Evolutionary conservation across 2,113 vertebrate genomes (phyloP).

Genomic region (Columba livia): DNA sequence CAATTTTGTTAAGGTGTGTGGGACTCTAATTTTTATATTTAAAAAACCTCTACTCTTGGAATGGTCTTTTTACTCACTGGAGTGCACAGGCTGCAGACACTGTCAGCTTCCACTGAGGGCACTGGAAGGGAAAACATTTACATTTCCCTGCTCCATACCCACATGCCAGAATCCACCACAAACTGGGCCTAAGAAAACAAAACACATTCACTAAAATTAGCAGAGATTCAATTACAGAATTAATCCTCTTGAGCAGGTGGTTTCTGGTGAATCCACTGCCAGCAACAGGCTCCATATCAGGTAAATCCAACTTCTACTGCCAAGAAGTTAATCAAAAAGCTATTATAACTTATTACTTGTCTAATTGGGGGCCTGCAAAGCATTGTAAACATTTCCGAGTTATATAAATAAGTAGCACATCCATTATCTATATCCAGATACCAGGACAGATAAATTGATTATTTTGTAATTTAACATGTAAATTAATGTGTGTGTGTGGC

Average conservation of each 20-base stretch:
- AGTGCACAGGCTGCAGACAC: background rate
- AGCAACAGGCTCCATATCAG: slow-evolving; percentile 39
- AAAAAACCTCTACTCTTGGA: background rate
- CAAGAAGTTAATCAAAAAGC: slow-evolving; percentile 66
- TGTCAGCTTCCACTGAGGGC: background rate
- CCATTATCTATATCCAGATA: slow-evolving; percentile 34
- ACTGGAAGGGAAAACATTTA: background rate
- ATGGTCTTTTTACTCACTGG: background rate
- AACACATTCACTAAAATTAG: slow-evolving; percentile 16
- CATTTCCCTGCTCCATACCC: background rate
- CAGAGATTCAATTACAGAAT: slow-evolving; percentile 56
- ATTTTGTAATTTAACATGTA: slow-evolving; percentile 19
- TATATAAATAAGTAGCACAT: background rate
- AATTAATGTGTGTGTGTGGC: background rate
- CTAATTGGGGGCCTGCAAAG: slow-evolving; percentile 48
- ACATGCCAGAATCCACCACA: background rate
- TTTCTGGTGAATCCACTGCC: slow-evolving; percentile 37
- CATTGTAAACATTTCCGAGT: slow-evolving; percentile 43
- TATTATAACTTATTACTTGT: slow-evolving; percentile 61
- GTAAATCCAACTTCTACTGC: slow-evolving; percentile 48
- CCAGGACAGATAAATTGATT: slow-evolving; percentile 16
- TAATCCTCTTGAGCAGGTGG: slow-evolving; percentile 53
- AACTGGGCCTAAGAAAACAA: slow-evolving; percentile 15
- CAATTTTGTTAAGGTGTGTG: background rate
- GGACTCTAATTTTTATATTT: background rate